Percentiles rank a stretch among this genome's conserved stretches.
Evolutionary conservation across 2,113 vertebrate genomes (phyloP).

Genomic region (Corapipo altera): DNA sequence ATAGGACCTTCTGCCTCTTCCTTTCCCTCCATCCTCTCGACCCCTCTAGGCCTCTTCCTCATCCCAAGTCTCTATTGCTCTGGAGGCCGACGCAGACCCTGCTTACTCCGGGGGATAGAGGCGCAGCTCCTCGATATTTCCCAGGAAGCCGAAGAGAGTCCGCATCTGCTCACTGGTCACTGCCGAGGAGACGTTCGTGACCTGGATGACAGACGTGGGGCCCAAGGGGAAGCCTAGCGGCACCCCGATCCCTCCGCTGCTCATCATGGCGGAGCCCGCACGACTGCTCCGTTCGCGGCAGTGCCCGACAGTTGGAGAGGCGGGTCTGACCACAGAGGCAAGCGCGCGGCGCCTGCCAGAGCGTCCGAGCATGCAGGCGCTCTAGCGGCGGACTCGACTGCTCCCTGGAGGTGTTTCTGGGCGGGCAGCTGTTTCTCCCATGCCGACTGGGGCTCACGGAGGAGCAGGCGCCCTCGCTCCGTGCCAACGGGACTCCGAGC

Average conservation of each 20-base stretch:
- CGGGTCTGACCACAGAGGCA: not conserved
- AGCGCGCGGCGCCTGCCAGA: not conserved
- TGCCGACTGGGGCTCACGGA: not conserved
- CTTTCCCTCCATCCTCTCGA: not conserved
- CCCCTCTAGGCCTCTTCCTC: not conserved
- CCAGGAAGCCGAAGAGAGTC: constrained; percentile 93
- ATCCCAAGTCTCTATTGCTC: not conserved
- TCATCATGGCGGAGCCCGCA: constrained; percentile 68
- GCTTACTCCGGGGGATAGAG: constrained; percentile 98
- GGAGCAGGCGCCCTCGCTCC: not conserved
- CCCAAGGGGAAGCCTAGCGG: constrained; percentile 75
- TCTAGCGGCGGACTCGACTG: not conserved
- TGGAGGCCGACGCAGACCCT: not conserved
- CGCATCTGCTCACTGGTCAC: constrained; percentile 96
- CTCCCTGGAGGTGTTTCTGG: not conserved
- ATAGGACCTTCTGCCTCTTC: not conserved
- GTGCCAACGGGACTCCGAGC: not conserved
- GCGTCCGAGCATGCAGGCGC: not conserved
- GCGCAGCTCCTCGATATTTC: constrained; percentile 94
- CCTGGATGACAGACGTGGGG: constrained; percentile 89
- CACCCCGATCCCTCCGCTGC: constrained; percentile 69
- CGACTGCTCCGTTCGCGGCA: not conserved
- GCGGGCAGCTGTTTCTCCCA: not conserved
- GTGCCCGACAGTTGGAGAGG: not conserved
- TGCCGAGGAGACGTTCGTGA: constrained; percentile 92